Evolutionary conservation across 1,140 invertebrate genomes (phyloP).

Genomic region (Oscheius sp.): DNA sequence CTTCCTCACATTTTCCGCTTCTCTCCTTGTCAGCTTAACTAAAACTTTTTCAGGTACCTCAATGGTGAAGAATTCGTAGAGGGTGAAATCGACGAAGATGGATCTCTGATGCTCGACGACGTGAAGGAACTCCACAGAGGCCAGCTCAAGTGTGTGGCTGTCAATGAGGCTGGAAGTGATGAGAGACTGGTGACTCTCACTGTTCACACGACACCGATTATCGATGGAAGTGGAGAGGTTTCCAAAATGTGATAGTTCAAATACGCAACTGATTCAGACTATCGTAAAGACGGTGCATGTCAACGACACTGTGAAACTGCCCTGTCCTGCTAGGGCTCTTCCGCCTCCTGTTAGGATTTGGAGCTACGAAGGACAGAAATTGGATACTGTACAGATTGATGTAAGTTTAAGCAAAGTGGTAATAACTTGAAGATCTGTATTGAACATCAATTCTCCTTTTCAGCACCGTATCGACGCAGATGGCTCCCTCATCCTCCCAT

Average conservation of each 20-base stretch:
- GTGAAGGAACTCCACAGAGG: conserved; percentile 48
- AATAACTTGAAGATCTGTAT: neutral
- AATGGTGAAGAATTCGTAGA: conserved; percentile 36
- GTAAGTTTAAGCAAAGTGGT: conserved; percentile 6
- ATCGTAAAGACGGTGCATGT: conserved; percentile 32
- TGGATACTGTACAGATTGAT: conserved; percentile 7
- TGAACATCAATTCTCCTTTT: neutral
- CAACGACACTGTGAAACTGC: conserved; percentile 47
- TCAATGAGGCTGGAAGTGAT: conserved; percentile 50
- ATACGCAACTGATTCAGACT: conserved; percentile 19
- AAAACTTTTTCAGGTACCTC: conserved; percentile 35
- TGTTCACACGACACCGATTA: conserved; percentile 53
- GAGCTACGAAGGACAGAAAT: conserved; percentile 50
- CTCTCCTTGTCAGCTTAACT: too few relatives aligned
- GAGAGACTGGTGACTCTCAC: conserved; percentile 49
- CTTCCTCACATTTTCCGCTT: neutral
- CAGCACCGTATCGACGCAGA: conserved; percentile 34
- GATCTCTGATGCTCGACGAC: conserved; percentile 48
- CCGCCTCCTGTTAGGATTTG: conserved; percentile 52
- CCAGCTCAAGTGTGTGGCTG: conserved; percentile 51
- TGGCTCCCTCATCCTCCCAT: conserved; percentile 43
- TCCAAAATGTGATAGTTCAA: conserved; percentile 8
- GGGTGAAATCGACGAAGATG: conserved; percentile 48
- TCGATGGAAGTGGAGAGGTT: conserved; percentile 44
- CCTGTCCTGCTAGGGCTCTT: conserved; percentile 50